Evolutionary conservation across 2,888 invertebrate species (phyloP).

Genomic region (Fabriciana adippe): DNA sequence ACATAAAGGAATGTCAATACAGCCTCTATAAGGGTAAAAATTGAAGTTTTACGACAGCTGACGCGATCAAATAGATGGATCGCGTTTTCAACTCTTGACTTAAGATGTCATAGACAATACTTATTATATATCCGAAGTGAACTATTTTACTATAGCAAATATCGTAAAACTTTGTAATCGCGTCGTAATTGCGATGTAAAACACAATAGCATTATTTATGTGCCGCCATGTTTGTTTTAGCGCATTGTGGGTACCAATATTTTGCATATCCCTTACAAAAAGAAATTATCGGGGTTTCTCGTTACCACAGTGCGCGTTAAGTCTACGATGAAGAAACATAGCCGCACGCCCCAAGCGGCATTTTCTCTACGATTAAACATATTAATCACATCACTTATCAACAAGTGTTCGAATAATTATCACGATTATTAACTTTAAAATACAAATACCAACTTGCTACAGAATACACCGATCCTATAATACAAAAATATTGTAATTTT

Average conservation of each 20-base stretch:
- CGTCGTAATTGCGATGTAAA: constrained; percentile 26
- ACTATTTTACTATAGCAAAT: constrained; percentile 4
- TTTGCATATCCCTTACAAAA: constrained; percentile 17
- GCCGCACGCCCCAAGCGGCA: constrained; percentile 76
- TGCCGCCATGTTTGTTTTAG: constrained; percentile 29
- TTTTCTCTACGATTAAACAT: constrained; percentile 52
- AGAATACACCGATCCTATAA: constrained; percentile 76
- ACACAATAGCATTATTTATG: constrained; percentile 38
- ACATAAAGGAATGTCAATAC: constrained; percentile 68
- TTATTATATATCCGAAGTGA: background rate
- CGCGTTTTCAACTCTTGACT: background rate
- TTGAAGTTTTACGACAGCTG: constrained; percentile 32
- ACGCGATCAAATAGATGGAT: constrained; percentile 2
- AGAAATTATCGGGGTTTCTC: constrained; percentile 18
- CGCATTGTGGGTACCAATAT: constrained; percentile 20
- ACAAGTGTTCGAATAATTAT: constrained; percentile 58
- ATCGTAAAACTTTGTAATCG: constrained; percentile 32
- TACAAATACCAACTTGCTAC: constrained; percentile 78
- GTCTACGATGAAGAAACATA: constrained; percentile 51
- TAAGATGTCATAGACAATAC: background rate
- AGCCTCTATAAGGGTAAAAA: constrained; percentile 46
- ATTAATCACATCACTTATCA: constrained; percentile 64
- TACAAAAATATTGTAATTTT: constrained; percentile 79
- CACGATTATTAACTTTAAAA: constrained; percentile 63
- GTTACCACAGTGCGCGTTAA: constrained; percentile 27